A percentile compares a stretch with the other conserved stretches of the same genome.
These are phyloP conservation scores for Gavialis gangeticus DNA, from an alignment of 2,113 vertebrate genomes.

Conservation along the genomic window DNA sequence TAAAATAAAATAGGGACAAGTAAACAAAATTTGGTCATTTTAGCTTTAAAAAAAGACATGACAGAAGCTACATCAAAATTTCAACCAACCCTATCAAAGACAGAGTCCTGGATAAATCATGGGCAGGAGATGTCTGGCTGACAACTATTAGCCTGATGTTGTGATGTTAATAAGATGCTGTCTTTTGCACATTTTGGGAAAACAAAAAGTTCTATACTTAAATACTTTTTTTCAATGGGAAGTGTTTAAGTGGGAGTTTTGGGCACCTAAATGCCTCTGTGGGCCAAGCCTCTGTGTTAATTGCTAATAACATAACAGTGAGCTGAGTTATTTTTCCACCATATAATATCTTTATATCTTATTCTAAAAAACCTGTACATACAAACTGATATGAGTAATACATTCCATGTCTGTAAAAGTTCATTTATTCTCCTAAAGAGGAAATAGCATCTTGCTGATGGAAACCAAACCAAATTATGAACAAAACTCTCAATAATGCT, in stretches of 20 bases:
- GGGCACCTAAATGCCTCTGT: too few relatives aligned
- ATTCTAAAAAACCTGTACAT: neutral
- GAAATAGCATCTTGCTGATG: neutral
- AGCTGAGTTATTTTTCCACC: neutral
- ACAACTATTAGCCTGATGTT: accelerated
- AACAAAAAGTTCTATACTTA: neutral
- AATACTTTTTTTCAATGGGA: neutral
- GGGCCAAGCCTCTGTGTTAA: neutral
- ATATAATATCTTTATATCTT: neutral
- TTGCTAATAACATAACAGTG: accelerated
- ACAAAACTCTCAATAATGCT: accelerated
- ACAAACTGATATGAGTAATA: neutral
- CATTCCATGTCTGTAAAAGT: neutral
- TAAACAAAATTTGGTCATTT: neutral
- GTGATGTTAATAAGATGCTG: neutral
- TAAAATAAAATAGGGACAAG: neutral
- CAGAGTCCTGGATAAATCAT: neutral
- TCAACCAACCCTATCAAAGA: neutral
- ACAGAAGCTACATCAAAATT: neutral
- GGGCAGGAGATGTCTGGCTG: accelerated
- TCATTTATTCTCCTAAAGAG: neutral
- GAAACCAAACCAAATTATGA: neutral
- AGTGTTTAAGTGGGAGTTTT: too few relatives aligned
- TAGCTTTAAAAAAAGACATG: accelerated
- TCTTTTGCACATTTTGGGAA: accelerated